Evolutionary conservation across 2,888 invertebrate species (phyloP).

Genomic region (Tetranychus piercei): DNA sequence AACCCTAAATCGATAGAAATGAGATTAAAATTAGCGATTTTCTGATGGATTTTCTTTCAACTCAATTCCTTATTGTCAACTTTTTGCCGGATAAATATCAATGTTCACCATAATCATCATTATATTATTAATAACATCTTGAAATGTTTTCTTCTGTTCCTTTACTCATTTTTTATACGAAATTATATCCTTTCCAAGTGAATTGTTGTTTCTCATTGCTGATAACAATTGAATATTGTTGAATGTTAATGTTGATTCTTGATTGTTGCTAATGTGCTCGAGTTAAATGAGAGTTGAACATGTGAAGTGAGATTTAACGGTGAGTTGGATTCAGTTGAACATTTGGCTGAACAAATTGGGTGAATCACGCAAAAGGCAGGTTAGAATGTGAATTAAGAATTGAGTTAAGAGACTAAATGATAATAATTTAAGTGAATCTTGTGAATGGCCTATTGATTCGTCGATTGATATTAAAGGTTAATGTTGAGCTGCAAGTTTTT

Average conservation of each 20-base stretch:
- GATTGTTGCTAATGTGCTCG: background rate
- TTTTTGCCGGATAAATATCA: too few species aligned
- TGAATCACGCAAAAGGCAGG: background rate
- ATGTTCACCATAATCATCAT: too few species aligned
- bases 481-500: too few species aligned
- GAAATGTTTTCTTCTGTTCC: too few species aligned
- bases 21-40: too few species aligned
- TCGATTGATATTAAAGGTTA: background rate
- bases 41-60: too few species aligned
- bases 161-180: too few species aligned
- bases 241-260: background rate
- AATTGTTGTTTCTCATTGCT: background rate
- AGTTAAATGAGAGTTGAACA: background rate
- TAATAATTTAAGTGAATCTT: background rate
- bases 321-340: background rate
- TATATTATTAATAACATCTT: too few species aligned
- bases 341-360: background rate
- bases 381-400: background rate
- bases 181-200: too few species aligned
- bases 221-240: background rate
- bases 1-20: too few species aligned
- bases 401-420: background rate
- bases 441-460: background rate
- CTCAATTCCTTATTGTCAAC: too few species aligned
- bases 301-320: background rate